Base-by-base conservation (phyloP, 1,140 invertebrate species). In the Papilio dardanus region DNA sequence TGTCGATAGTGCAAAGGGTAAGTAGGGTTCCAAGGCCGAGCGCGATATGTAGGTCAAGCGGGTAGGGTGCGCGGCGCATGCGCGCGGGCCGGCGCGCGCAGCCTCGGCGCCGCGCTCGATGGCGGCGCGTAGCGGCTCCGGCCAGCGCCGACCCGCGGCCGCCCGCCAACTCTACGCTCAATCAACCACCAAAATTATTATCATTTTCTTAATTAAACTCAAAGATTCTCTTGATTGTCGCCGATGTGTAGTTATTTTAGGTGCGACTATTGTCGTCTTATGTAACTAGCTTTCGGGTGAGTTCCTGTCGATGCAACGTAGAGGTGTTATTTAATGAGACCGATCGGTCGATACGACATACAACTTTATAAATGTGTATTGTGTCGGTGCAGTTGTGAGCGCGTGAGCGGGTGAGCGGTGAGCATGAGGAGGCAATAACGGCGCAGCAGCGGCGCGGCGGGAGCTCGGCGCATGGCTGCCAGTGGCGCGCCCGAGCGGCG, bases 401-500 rank as follows among this genome's bases (percentile, higher is more conserved):
- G 50, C 6, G 50, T 24, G 50, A 54, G 8, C 19, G 50, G 21
- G 50, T 54, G 50, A 21, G 50, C 50, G 14, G 42, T 46, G 14
- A 42, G 65, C 46, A 35, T 54, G 71, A 24, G 54, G 73, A 5
- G 50, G 74, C 12, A 58, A 65, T 62, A n/a, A 50, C 46, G 31
- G 21, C 6, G 35, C 30, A 35, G 46, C 33, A 33, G 76, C 58
- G 68, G 69, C 62, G 69, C 71, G 68, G 80, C 79, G 66, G 74
- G 71, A 46, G 76, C 66, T 65, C 75, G 79, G 80, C 80, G 82
- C 78, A 89, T 88, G 88, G 86, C 87, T 82, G 82, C 83, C 74
- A 83, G 87, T 83, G 82, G 81, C 78, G 81, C 80, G 77, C 74
- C 79, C 76, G 84, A 77, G 83, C 83, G 88, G 71, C 96, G 96